Evolutionary conservation across 2,888 invertebrate species (phyloP).

Genomic region (Tiliacea aurago): DNA sequence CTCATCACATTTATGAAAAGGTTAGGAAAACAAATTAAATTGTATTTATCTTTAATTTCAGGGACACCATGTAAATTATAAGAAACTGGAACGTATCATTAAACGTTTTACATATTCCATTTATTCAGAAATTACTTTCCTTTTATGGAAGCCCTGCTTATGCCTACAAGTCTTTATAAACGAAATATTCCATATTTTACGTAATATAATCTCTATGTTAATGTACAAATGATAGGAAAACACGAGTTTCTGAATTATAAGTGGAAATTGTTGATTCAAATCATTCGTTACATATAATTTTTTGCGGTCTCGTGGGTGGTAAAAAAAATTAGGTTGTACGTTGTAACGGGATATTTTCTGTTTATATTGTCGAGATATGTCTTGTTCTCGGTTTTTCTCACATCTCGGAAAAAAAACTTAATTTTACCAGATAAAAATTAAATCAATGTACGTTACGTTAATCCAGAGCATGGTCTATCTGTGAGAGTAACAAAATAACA

Average conservation of each 20-base stretch:
- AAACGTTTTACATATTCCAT: slow-evolving; percentile 33
- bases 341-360: not conserved
- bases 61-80: slow-evolving; percentile 7
- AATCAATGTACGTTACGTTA: not conserved
- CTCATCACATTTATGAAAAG: not conserved
- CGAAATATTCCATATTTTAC: slow-evolving; percentile 36
- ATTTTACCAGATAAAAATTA: not conserved
- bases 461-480: not conserved
- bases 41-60: slow-evolving; percentile 32
- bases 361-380: no score
- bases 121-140: slow-evolving; percentile 27
- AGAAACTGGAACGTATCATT: slow-evolving; percentile 19
- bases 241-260: slow-evolving; percentile 25
- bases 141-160: not conserved
- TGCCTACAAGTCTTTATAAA: not conserved
- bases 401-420: not conserved
- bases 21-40: slow-evolving; percentile 1
- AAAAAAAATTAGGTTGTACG: slow-evolving; percentile 26
- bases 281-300: slow-evolving; percentile 19
- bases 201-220: slow-evolving; percentile 51
- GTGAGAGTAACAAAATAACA: no score
- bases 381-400: not conserved
- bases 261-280: slow-evolving; percentile 39
- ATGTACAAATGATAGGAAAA: slow-evolving; percentile 46
- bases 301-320: slow-evolving; percentile 19